These are phyloP conservation scores for Percopsis omiscomaycus DNA, from an alignment of 2,797 vertebrate genomes.

Conservation along the genomic window DNA sequence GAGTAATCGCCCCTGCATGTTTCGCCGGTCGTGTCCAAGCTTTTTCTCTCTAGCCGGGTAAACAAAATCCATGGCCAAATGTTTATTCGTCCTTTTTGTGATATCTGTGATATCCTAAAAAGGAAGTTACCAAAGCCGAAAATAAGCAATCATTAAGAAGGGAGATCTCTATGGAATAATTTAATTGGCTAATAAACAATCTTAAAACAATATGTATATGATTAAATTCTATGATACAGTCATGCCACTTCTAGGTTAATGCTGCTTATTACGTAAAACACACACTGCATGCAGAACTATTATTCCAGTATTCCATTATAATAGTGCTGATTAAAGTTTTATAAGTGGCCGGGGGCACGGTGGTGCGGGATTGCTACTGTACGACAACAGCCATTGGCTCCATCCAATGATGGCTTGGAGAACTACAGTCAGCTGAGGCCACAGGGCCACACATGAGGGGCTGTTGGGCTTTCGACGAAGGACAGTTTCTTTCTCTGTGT, in stretches of 20 bases:
- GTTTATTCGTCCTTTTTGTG: too few species aligned
- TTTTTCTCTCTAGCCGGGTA: neutral
- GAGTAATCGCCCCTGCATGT: neutral
- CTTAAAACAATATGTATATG: too few species aligned
- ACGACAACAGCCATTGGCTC: conserved; percentile 6
- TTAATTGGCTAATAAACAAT: too few species aligned
- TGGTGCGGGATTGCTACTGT: conserved; percentile 9
- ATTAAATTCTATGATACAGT: neutral
- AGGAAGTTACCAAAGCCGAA: too few species aligned
- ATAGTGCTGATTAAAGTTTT: conserved; percentile 1
- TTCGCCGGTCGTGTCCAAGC: neutral
- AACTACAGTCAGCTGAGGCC: conserved; percentile 11
- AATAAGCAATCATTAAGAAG: too few species aligned
- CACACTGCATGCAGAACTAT: neutral
- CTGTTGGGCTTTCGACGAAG: neutral
- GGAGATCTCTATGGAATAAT: too few species aligned
- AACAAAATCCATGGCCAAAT: neutral
- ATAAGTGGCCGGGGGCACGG: neutral
- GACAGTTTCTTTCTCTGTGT: conserved; percentile 6
- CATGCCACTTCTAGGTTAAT: neutral
- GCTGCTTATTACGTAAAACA: neutral
- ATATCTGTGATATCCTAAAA: too few species aligned
- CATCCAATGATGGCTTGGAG: conserved; percentile 16
- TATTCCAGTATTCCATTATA: neutral
- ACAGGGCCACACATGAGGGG: conserved; percentile 19